These are phyloP conservation scores for Pandion haliaetus DNA, from an alignment of 2,113 vertebrate genomes.

Conservation along the genomic window DNA sequence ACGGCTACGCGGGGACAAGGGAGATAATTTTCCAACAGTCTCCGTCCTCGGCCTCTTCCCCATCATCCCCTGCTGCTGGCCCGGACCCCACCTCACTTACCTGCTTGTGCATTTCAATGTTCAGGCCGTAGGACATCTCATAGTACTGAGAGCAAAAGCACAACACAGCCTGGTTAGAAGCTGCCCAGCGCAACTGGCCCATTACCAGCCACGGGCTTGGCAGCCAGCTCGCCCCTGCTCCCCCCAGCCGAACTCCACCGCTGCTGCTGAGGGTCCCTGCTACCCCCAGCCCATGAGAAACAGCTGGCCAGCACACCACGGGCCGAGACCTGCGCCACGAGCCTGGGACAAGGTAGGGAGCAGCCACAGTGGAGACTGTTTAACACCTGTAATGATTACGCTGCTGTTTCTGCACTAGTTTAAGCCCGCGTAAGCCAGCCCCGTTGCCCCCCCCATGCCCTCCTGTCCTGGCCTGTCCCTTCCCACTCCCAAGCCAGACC, in stretches of 20 bases:
- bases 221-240: not conserved
- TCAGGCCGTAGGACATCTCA: constrained; percentile 80
- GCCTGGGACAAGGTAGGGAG: not conserved
- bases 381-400: not conserved
- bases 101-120: constrained; percentile 83
- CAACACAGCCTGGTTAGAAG: not conserved
- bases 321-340: fast-evolving
- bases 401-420: not conserved
- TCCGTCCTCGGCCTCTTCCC: not conserved
- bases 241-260: fast-evolving
- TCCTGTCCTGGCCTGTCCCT: not conserved
- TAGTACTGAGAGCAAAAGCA: constrained; percentile 72
- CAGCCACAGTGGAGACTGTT: not conserved
- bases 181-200: not conserved
- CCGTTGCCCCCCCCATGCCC: not conserved
- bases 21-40: not conserved
- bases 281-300: not conserved
- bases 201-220: not conserved
- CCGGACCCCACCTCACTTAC: not conserved
- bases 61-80: not conserved
- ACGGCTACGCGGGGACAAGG: fast-evolving
- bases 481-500: not conserved
- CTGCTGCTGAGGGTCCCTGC: not conserved
- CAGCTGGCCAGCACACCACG: not conserved
- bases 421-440: not conserved